Evolutionary conservation across 1,140 invertebrate genomes (phyloP), one percentile per base, ranked within the genome.

Genomic region (Maconellicoccus hirsutus): DNA sequence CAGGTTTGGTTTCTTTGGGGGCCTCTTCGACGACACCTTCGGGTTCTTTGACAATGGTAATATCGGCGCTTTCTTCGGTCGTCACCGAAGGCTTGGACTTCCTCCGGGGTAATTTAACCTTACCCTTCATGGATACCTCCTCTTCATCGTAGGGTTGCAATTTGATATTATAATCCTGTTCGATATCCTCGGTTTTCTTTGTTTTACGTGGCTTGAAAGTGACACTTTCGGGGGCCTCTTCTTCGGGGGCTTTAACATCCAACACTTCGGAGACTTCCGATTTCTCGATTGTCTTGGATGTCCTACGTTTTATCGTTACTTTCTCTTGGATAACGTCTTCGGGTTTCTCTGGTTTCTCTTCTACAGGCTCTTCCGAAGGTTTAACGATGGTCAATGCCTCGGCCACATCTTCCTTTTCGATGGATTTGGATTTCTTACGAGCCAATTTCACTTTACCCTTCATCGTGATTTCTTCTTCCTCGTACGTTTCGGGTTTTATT

Each of bases 381-480:
- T 52, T 52, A 3, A 3, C n/a, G n/a, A 52, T 19, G 2, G 42
- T 52, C n/a, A 52, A 52, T 6, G 22, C 4, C 22, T 25, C 22
- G 22, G 21, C 61, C 1, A 66, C 8, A 23, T 23, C 61, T 25
- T 66, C 61, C 8, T 25, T 23, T 3, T 70, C 70, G 0, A 72
- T 69, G 1, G 59, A 29, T 66, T 73, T 73, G 52, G 29, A 25
- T 70, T 84, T 86, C 38, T 86, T 87, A 75, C 87, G 79, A 73
- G 84, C 90, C n/a, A 91, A 73, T 80, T 88, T 89, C 3, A 91
- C 85, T 80, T 89, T 91, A 72, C 89, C 88, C 10, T 88, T 87
- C 85, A 92, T 87, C 3, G 88, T 89, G 73, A 92, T 88, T 79
- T 92, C 89, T 81, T 92, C 89, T 80, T 92, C 90, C 63, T 89